Conservation (phyloP, 2,888 invertebrate species). For the Aromia moschata region DNA sequence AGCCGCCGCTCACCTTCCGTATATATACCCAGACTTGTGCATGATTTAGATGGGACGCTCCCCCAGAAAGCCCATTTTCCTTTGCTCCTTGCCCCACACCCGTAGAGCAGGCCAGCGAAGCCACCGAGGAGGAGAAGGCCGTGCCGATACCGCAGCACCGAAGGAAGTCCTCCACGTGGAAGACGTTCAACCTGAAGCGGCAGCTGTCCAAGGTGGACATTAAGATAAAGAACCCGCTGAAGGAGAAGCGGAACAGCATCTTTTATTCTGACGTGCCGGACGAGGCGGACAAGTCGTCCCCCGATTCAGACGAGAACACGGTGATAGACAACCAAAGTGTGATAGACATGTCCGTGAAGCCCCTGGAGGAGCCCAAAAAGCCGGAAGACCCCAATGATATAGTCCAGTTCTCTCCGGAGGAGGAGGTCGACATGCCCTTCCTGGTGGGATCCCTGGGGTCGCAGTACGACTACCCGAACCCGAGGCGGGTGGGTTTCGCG, state of each 20-base stretch:
- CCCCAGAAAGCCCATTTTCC: constrained; percentile 60
- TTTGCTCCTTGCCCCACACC: constrained; percentile 63
- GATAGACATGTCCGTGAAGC: constrained; percentile 33
- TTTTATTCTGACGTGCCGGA: constrained; percentile 56
- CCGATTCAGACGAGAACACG: constrained; percentile 58
- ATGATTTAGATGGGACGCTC: constrained; percentile 61
- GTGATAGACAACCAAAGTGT: constrained; percentile 51
- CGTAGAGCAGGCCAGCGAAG: constrained; percentile 64
- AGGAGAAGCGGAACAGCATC: constrained; percentile 62
- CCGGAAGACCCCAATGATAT: constrained; percentile 59
- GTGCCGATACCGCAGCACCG: constrained; percentile 57
- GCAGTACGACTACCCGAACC: constrained; percentile 45
- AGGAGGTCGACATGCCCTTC: constrained; percentile 48
- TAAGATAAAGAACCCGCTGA: constrained; percentile 71
- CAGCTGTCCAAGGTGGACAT: constrained; percentile 83
- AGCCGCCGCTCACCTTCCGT: constrained; percentile 51
- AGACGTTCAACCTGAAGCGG: constrained; percentile 81
- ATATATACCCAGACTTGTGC: constrained; percentile 56
- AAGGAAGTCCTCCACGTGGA: constrained; percentile 72
- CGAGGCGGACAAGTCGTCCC: constrained; percentile 55
- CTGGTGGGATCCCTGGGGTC: constrained; percentile 53
- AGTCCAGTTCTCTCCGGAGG: constrained; percentile 54
- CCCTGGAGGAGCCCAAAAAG: constrained; percentile 30
- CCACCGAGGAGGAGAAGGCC: constrained; percentile 58
- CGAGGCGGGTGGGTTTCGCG: constrained; percentile 47